These are phyloP conservation scores for Drosophila falleni DNA, from an alignment of 2,888 invertebrate genomes.

Conservation along the genomic window DNA sequence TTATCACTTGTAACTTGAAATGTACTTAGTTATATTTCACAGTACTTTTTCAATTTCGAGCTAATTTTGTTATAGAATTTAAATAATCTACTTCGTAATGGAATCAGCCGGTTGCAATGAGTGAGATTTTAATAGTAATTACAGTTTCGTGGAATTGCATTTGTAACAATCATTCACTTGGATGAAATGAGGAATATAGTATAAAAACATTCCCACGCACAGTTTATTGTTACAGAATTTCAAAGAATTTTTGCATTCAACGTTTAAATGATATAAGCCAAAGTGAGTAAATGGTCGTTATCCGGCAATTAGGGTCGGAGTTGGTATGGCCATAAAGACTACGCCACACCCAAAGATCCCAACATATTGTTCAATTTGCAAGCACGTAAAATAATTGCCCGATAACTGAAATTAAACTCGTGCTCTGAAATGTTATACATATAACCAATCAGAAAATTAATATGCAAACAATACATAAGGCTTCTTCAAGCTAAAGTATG, in stretches of 20 bases:
- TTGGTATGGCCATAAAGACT: slow-evolving; percentile 2
- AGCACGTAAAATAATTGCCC: slow-evolving; percentile 54
- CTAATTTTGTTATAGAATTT: slow-evolving; percentile 19
- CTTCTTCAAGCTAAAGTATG: not conserved
- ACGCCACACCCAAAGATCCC: slow-evolving; percentile 22
- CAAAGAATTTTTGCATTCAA: slow-evolving; percentile 4
- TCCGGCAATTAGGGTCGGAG: slow-evolving; percentile 36
- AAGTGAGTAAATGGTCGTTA: slow-evolving; percentile 1
- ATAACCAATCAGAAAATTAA: slow-evolving; percentile 2
- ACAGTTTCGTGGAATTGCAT: not conserved
- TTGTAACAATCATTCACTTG: slow-evolving; percentile 4
- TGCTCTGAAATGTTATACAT: slow-evolving; percentile 30
- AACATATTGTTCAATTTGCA: slow-evolving; percentile 40
- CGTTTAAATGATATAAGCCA: slow-evolving; percentile 2
- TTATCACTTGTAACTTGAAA: slow-evolving; percentile 48
- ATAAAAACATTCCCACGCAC: not conserved
- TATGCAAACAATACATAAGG: not conserved
- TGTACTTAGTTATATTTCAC: slow-evolving; percentile 27
- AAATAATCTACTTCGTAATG: not conserved
- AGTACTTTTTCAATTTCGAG: slow-evolving; percentile 21
- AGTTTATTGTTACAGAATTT: not conserved
- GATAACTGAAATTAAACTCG: slow-evolving; percentile 50
- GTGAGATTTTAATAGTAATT: not conserved
- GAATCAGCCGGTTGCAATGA: not conserved
- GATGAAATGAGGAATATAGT: not conserved